Evolutionary conservation across 2,888 invertebrate genomes (phyloP), one percentile per base, ranked within the genome.

Genomic region (Polyommatus icarus): DNA sequence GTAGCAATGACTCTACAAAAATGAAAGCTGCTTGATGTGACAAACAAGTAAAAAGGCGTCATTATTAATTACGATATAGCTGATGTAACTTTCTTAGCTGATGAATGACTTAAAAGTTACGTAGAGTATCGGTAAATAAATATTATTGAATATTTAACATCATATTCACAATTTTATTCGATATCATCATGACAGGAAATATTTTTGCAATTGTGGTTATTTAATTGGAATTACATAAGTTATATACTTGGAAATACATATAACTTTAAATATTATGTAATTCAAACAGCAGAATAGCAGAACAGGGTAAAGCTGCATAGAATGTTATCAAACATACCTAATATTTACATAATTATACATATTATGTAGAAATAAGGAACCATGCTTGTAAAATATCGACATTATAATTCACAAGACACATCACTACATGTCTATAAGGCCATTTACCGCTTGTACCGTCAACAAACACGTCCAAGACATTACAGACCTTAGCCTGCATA

Each of bases 381-480:
- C 8, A 24, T 24, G 1, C 15, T 67, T 0, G 15, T 12, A 32
- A 32, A 67, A 32, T 67, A 29, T 67, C 67, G 67, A 67, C 29
- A 29, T 12, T 2, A 67, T 29, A 67, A 67, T 67, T 15, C 32
- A 32, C 67, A 67, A 6, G 29, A 32, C 67, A 67, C 67, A 67
- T 32, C 67, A 32, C 67, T 67, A 20, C 18, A 32, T 5, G 29
- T 67, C 32, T 67, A 67, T 67, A 67, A 67, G 67, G 67, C 67
- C 67, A 67, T 67, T 67, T 67, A 67, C 67, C 67, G 67, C 67
- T 6, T 29, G 67, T 67, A 67, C 29, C 1, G 67, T 67, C 24
- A 20, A 59, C 59, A 29, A 24, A 24, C 1, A 67, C 24, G 24
- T 67, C 67, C 67, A 67, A 67, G 18, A 67, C 67, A 18, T 67